Conservation (phyloP, 2,113 vertebrate genomes). For the Pardalotus punctatus region DNA sequence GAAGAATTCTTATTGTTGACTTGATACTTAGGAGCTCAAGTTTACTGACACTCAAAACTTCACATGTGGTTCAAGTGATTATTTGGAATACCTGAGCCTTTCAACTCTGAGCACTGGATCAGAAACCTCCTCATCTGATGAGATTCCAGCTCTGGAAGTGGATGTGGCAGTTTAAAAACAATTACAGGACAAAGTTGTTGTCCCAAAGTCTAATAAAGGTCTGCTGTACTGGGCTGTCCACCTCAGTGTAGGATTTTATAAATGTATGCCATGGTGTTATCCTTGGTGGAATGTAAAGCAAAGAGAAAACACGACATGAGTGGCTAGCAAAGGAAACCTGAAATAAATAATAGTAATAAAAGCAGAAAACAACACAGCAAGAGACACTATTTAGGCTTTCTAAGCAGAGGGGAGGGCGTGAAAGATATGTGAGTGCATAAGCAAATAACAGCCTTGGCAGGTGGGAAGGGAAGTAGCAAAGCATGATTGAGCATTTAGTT, state of each 20-base stretch:
- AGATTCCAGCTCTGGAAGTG: not conserved
- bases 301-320: not conserved
- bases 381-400: constrained; percentile 5
- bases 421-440: not conserved
- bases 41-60: not conserved
- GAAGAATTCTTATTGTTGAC: not conserved
- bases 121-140: not conserved
- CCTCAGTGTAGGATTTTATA: not conserved
- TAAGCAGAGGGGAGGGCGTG: not conserved
- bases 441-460: not conserved
- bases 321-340: not conserved
- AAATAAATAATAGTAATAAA: constrained; percentile 30
- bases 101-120: not conserved
- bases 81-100: not conserved
- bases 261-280: not conserved
- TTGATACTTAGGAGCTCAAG: not conserved
- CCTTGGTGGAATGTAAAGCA: not conserved
- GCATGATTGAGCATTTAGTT: constrained; percentile 1
- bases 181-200: not conserved
- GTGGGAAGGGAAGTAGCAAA: constrained; percentile 27
- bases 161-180: not conserved
- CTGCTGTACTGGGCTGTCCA: not conserved
- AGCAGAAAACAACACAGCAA: not conserved
- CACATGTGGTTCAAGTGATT: rapidly evolving
- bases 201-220: not conserved